A percentile compares a stretch with the other conserved stretches of the same genome.
Evolutionary conservation across 2,797 vertebrate species (phyloP).

Genomic region (Agapornis canus): DNA sequence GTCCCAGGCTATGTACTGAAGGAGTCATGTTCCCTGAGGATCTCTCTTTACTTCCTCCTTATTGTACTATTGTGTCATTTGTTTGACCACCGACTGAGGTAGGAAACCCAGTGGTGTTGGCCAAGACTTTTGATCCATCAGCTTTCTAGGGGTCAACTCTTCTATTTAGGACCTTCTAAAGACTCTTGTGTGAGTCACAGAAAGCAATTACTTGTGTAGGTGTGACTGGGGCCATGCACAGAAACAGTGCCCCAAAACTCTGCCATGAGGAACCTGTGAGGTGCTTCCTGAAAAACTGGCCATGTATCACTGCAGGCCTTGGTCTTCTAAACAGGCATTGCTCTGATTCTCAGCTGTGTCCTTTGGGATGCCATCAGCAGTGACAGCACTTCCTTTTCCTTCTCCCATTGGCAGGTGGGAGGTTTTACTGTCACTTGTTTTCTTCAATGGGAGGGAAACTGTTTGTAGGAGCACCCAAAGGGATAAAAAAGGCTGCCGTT

Average conservation of each 20-base stretch:
- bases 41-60: not conserved
- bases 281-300: not conserved
- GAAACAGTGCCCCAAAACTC: not conserved
- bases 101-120: not conserved
- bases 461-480: not conserved
- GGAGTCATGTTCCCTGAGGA: not conserved
- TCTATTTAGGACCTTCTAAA: not conserved
- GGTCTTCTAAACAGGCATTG: not conserved
- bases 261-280: not conserved
- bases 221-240: not conserved
- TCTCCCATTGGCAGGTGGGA: not conserved
- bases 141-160: not conserved
- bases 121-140: not conserved
- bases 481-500: rapidly evolving
- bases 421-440: not conserved
- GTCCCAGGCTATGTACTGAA: not conserved
- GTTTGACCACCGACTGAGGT: not conserved
- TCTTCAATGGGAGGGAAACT: not conserved
- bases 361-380: not conserved
- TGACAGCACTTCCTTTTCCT: not conserved
- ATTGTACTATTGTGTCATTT: not conserved
- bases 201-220: not conserved
- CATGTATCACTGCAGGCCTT: not conserved
- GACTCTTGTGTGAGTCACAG: not conserved
- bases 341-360: not conserved